A percentile compares a stretch with the other conserved stretches of the same genome.
phyloP scores from a whole-genome alignment of 2,113 vertebrate species.

The Myiopsitta monachus region DNA sequence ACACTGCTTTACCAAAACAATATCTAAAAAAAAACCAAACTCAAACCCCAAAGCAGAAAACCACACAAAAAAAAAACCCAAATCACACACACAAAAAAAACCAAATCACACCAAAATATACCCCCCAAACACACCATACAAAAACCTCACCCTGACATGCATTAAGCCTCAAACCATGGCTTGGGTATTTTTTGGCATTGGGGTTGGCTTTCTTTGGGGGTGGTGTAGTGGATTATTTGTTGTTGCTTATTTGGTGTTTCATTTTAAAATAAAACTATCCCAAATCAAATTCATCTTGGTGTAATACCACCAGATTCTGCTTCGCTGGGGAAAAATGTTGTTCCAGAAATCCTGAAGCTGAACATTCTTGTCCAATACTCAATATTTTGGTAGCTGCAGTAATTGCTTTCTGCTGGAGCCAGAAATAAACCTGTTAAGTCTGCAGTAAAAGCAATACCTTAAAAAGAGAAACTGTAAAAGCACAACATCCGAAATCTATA shows the following conservation, averaged over 20 bases:
- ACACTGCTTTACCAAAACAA: neutral
- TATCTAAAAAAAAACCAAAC: neutral
- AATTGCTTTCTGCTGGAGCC: slow-evolving; percentile 37
- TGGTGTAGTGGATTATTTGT: neutral
- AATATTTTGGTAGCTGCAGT: slow-evolving; percentile 29
- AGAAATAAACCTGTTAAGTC: slow-evolving; percentile 52
- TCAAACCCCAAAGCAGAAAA: neutral
- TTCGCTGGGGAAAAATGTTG: neutral
- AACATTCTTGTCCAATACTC: neutral
- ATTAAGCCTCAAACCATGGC: neutral
- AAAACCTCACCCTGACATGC: neutral
- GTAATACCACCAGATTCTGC: neutral
- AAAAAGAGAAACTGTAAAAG: neutral
- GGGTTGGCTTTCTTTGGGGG: neutral
- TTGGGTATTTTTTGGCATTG: neutral
- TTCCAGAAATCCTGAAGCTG: neutral
- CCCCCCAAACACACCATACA: neutral
- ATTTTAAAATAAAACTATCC: neutral
- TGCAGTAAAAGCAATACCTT: slow-evolving; percentile 3
- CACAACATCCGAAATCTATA: neutral
- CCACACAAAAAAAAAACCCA: neutral
- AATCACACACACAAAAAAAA: neutral
- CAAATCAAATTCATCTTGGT: neutral
- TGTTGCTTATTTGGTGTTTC: neutral
- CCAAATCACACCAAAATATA: neutral